Percentiles rank a stretch among this genome's conserved stretches.
Evolutionary conservation across 64 coral and sea anemone species (phyloP).

Genomic region (Pachyseris speciosa): DNA sequence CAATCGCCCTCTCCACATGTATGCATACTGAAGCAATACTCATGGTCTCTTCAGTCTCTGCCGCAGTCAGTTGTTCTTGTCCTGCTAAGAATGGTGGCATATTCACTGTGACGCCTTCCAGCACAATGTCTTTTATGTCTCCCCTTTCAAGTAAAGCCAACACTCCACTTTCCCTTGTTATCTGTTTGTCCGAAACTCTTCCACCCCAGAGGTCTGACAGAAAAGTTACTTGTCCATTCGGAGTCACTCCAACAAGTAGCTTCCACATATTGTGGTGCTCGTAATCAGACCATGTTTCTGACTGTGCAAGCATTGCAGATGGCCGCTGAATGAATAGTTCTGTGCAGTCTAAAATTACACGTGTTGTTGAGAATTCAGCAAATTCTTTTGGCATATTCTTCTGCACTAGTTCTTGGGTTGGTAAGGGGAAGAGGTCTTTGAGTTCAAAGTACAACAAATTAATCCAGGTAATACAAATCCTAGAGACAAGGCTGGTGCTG

Average conservation of each 20-base stretch:
- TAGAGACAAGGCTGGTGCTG: too few relatives aligned
- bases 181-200: too few relatives aligned
- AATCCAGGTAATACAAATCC: too few relatives aligned
- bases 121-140: conserved; percentile 34
- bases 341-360: conserved; percentile 63
- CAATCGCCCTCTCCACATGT: too few relatives aligned
- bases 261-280: conserved; percentile 42
- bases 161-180: conserved; percentile 2
- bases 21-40: conserved; percentile 39
- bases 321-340: too few relatives aligned
- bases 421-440: conserved; percentile 50
- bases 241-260: background rate
- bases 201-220: too few relatives aligned
- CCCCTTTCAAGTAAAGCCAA: background rate
- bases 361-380: conserved; percentile 32
- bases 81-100: conserved; percentile 41
- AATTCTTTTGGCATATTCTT: conserved; percentile 40
- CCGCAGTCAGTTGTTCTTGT: conserved; percentile 9
- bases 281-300: too few relatives aligned
- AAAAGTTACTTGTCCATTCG: too few relatives aligned
- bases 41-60: conserved; percentile 34
- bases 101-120: conserved; percentile 19
- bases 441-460: too few relatives aligned
- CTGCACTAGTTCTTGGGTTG: background rate
- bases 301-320: too few relatives aligned